Evolutionary conservation across 2,888 invertebrate genomes (phyloP).

Genomic region (Artemia sinica): DNA sequence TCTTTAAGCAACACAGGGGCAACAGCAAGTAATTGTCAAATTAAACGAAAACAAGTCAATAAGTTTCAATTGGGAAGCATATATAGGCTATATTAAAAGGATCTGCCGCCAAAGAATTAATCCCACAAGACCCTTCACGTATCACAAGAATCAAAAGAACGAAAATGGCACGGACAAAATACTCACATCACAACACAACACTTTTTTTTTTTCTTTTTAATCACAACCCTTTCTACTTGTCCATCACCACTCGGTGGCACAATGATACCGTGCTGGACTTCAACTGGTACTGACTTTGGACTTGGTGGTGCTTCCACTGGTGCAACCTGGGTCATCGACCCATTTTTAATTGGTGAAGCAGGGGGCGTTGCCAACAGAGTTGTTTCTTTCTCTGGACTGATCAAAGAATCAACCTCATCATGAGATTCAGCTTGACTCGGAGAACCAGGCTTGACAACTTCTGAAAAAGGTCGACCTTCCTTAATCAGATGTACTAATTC

Average conservation of each 20-base stretch:
- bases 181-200: constrained; percentile 54
- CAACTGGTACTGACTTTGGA: constrained; percentile 32
- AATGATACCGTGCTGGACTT: constrained; percentile 52
- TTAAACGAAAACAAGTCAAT: too few species aligned
- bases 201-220: constrained; percentile 86
- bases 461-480: constrained; percentile 69
- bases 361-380: constrained; percentile 32
- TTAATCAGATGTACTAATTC: constrained; percentile 88
- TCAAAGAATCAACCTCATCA: constrained; percentile 29
- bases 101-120: too few species aligned
- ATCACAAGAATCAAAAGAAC: neutral
- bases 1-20: too few species aligned
- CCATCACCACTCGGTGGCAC: constrained; percentile 43
- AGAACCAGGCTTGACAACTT: constrained; percentile 33
- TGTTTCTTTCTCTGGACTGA: constrained; percentile 29
- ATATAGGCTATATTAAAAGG: too few species aligned
- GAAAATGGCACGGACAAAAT: neutral
- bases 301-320: constrained; percentile 6
- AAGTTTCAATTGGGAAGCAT: too few species aligned
- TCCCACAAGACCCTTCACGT: neutral
- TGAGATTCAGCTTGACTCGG: constrained; percentile 39
- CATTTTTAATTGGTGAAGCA: constrained; percentile 21
- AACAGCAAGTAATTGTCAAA: too few species aligned
- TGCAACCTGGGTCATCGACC: constrained; percentile 17
- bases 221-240: constrained; percentile 74